Evolutionary conservation across 2,888 invertebrate species (phyloP), one percentile per base, ranked within the genome.

Genomic region (Kuschelorhynchus macadamiae): DNA sequence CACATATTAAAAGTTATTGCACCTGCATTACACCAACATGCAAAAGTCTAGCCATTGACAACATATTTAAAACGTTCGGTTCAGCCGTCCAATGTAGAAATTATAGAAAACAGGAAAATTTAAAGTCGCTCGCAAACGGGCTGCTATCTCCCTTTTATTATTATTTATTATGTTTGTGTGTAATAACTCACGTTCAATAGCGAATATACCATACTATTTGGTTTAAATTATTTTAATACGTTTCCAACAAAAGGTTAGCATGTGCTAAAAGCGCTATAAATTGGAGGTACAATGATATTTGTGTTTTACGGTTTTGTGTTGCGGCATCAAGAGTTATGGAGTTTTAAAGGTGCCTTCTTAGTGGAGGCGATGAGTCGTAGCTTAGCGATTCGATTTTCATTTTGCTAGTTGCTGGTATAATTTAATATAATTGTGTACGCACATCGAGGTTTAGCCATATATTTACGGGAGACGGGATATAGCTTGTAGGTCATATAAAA

Each of bases 251-350:
- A 64, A 67, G 71, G 67, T 67, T 59, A 71, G 67, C 67, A 68
- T 63, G 67, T 66, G 71, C 69, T 70, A 71, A 71, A 71, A 69
- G 68, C 59, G 59, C 60, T 49, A 63, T 72, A 72, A 70, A 72
- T 72, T 71, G 66, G 25, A 59, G 36, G 55, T 44, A 62, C 62
- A 63, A 63, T 44, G 53, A 63, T 63, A 70, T 67, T 62, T 56
- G 67, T 67, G 66, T 64, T 71, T 71, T 71, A 71, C 67, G 57
- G 50, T 44, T 18, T 47, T 57, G 16, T 60, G 71, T 60, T 60
- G 60, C 59, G 50, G 69, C 64, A 59, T 49, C 53, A 70, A 71
- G 65, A 70, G 64, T 69, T 71, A 71, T 67, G 63, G 63, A 47
- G 55, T 60, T 49, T 64, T 71, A 64, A 71, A 25, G 4, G 25